phyloP scores from a whole-genome alignment of 2,797 vertebrate species.

The Stomatorhinus walkeri region DNA sequence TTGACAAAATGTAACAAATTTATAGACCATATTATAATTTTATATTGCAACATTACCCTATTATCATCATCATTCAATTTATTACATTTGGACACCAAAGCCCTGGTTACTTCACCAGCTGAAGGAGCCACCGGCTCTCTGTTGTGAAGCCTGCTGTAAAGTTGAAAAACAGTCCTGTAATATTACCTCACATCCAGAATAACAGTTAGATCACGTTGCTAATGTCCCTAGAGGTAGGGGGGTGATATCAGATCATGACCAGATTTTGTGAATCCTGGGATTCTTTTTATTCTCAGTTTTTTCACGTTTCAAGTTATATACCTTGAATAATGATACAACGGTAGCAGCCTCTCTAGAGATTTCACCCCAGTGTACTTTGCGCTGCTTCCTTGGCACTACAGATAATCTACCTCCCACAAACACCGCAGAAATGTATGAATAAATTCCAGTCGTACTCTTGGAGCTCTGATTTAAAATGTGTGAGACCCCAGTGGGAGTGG shows the following conservation, averaged over 20 bases:
- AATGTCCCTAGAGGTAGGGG: neutral
- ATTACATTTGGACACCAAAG: neutral
- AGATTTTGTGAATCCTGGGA: neutral
- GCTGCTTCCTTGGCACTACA: neutral
- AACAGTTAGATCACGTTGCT: neutral
- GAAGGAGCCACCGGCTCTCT: neutral
- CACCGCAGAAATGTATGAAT: neutral
- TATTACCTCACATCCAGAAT: neutral
- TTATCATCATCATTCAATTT: neutral
- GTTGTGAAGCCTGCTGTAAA: neutral
- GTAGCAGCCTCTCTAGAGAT: neutral
- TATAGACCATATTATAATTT: neutral
- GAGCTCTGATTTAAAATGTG: neutral
- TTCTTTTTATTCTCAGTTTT: neutral
- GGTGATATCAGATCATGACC: neutral
- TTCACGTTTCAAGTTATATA: neutral
- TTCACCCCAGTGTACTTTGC: neutral
- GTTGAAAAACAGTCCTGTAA: neutral
- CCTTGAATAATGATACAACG: neutral
- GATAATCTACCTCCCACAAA: neutral
- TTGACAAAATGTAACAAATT: neutral
- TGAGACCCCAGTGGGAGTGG: neutral
- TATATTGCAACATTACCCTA: neutral
- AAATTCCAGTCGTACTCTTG: neutral
- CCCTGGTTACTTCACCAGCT: neutral